A percentile compares a stretch with the other conserved stretches of the same genome.
Conservation (phyloP, 2,888 invertebrate genomes). For the Cataglyphis albicans region DNA sequence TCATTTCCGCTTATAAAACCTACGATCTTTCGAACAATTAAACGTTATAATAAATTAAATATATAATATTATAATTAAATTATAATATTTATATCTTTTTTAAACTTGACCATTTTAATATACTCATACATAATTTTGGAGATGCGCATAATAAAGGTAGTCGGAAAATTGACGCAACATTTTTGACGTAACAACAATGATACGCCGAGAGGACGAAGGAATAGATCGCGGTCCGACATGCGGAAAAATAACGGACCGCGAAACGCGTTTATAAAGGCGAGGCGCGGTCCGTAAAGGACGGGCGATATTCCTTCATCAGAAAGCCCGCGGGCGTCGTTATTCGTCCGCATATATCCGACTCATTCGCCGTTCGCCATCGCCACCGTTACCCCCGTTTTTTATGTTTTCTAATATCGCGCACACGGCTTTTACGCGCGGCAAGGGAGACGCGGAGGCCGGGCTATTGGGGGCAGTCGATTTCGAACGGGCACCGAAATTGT, state of each 20-base stretch:
- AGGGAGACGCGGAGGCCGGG: conserved; percentile 6
- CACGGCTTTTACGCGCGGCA: conserved; percentile 66
- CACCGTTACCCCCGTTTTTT: conserved; percentile 78
- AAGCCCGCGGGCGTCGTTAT: conserved; percentile 81
- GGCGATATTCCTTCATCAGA: conserved; percentile 83
- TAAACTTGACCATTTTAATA: not conserved
- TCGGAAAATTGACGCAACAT: not conserved
- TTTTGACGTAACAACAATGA: not conserved
- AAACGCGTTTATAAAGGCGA: conserved; percentile 75
- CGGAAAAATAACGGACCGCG: conserved; percentile 64
- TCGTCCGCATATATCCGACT: conserved; percentile 70
- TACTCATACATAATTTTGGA: not conserved
- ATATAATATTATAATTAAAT: too few relatives aligned
- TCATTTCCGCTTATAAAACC: not conserved
- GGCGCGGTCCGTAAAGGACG: conserved; percentile 78
- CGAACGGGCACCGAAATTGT: conserved; percentile 42
- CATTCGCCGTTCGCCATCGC: conserved; percentile 79
- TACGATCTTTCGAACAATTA: not conserved
- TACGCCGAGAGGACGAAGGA: not conserved
- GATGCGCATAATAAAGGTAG: not conserved
- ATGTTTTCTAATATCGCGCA: conserved; percentile 83
- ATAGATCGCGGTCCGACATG: conserved; percentile 9
- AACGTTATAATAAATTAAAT: not conserved
- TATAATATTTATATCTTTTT: not conserved
- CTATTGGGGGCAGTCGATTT: conserved; percentile 22